phyloP scores from a whole-genome alignment of 2,797 vertebrate genomes.

The Hemibagrus guttatus region DNA sequence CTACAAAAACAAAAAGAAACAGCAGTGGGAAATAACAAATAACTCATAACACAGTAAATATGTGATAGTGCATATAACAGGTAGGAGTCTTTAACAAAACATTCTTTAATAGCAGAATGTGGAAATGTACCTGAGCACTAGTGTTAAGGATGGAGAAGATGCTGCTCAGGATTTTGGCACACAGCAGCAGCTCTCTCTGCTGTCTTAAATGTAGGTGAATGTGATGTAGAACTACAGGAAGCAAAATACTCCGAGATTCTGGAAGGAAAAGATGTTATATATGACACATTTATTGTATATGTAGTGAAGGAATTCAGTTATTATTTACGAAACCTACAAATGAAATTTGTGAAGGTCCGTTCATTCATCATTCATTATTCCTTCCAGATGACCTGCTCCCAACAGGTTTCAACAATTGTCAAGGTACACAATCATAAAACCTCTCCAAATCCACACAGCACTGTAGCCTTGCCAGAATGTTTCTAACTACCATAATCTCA shows the following conservation, averaged over 20 bases:
- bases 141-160: conserved; percentile 98
- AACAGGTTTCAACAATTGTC: not conserved
- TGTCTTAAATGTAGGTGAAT: conserved; percentile 97
- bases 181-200: conserved; percentile 98
- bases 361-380: not conserved
- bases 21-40: not conserved
- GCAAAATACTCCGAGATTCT: conserved; percentile 96
- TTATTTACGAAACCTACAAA: not conserved
- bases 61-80: not conserved
- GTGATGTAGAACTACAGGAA: conserved; percentile 96
- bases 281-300: not conserved
- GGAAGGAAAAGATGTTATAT: conserved; percentile 25
- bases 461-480: not conserved
- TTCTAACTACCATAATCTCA: not conserved
- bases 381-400: not conserved
- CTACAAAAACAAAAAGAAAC: conserved; percentile 66
- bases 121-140: conserved; percentile 83
- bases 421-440: not conserved
- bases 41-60: not conserved
- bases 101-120: not conserved
- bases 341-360: not conserved
- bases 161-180: conserved; percentile 95
- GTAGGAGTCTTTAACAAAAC: not conserved
- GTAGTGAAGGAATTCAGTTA: not conserved
- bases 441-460: not conserved